Conservation (phyloP, 2,113 vertebrate species). For the Tringa solitaria region DNA sequence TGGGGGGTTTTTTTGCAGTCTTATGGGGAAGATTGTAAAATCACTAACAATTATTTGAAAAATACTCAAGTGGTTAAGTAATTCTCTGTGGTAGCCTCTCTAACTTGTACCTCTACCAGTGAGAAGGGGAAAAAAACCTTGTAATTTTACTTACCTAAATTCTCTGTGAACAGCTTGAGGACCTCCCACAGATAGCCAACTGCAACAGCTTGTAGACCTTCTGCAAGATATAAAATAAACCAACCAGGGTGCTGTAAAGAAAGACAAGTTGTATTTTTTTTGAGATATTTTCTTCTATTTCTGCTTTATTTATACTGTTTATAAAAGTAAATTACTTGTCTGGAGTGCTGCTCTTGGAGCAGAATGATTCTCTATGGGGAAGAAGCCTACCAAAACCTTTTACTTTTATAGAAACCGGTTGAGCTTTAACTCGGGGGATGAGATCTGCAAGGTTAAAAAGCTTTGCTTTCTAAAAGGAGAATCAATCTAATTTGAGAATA, state of each 20-base stretch:
- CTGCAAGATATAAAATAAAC: conserved; percentile 62
- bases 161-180: conserved; percentile 15
- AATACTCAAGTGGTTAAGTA: not conserved
- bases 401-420: conserved; percentile 61
- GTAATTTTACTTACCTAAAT: conserved; percentile 3
- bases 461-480: conserved; percentile 60
- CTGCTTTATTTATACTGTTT: conserved; percentile 66
- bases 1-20: not conserved
- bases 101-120: not conserved
- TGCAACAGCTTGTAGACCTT: conserved; percentile 46
- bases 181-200: conserved; percentile 12
- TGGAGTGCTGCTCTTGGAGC: conserved; percentile 53
- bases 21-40: not conserved
- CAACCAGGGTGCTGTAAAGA: conserved; percentile 34
- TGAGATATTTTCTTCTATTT: conserved; percentile 35
- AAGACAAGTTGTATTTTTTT: not conserved
- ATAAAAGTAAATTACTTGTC: conserved; percentile 70
- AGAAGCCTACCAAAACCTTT: conserved; percentile 52
- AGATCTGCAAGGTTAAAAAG: conserved; percentile 69
- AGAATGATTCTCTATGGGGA: conserved; percentile 45
- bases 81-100: not conserved
- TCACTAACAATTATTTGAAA: not conserved
- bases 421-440: conserved; percentile 55
- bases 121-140: not conserved
- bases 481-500: conserved; percentile 70